Percentiles rank a stretch among this genome's conserved stretches.
Conservation (phyloP, 2,888 invertebrate genomes). For the Parnassius smintheus region DNA sequence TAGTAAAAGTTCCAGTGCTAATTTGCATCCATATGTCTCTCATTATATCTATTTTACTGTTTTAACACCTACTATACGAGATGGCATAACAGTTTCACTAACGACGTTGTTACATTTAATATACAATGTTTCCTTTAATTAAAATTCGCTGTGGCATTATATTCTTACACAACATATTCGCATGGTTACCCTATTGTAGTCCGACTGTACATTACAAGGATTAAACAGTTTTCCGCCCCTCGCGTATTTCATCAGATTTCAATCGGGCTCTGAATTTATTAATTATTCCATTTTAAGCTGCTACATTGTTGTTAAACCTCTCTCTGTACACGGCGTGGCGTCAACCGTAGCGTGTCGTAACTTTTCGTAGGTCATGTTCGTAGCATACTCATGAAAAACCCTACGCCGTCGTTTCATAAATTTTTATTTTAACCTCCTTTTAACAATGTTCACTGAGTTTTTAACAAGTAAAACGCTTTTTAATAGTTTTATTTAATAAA, state of each 20-base stretch:
- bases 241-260: conserved; percentile 23
- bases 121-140: not conserved
- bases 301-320: conserved; percentile 16
- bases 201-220: conserved; percentile 4
- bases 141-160: not conserved
- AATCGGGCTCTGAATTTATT: conserved; percentile 14
- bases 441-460: no score
- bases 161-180: not conserved
- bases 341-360: conserved; percentile 1
- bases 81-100: no score
- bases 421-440: no score
- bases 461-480: no score
- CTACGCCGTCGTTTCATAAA: no score
- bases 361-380: conserved; percentile 12
- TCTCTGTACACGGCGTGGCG: not conserved
- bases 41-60: no score
- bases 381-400: not conserved
- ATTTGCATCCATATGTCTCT: no score
- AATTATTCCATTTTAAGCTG: conserved; percentile 18
- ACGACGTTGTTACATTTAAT: no score
- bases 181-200: conserved; percentile 8
- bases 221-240: conserved; percentile 15
- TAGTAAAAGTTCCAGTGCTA: no score
- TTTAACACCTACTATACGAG: no score
- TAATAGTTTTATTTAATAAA: no score